Evolutionary conservation across 2,113 vertebrate species (phyloP).

Genomic region (Motacilla tschutschensis): DNA sequence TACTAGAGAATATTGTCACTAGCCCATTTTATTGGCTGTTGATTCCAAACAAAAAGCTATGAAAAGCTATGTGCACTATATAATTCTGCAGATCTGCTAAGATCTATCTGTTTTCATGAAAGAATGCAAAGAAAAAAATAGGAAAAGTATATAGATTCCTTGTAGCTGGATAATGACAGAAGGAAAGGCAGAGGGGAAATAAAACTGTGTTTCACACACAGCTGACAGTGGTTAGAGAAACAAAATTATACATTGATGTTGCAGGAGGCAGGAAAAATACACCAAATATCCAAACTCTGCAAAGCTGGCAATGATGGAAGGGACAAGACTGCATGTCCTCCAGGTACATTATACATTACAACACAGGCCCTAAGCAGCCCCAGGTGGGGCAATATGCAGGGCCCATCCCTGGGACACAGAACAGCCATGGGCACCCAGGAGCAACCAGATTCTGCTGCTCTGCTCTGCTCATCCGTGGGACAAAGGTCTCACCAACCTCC

Average conservation of each 20-base stretch:
- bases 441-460: background rate
- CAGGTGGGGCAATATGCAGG: background rate
- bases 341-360: background rate
- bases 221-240: background rate
- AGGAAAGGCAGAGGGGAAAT: background rate
- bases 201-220: background rate
- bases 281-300: background rate
- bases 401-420: background rate
- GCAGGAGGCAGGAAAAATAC: background rate
- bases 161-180: background rate
- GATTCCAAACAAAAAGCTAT: no score
- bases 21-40: background rate
- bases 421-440: background rate
- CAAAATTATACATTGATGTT: background rate
- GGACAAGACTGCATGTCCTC: background rate
- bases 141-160: background rate
- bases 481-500: background rate
- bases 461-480: background rate
- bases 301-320: background rate
- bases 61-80: background rate
- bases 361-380: background rate
- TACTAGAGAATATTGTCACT: background rate
- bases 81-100: background rate
- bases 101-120: background rate
- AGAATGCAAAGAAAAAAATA: background rate